Percentiles rank a stretch among this genome's conserved stretches.
Evolutionary conservation across 2,113 vertebrate species (phyloP).

Genomic region (Coracopsis vasa): DNA sequence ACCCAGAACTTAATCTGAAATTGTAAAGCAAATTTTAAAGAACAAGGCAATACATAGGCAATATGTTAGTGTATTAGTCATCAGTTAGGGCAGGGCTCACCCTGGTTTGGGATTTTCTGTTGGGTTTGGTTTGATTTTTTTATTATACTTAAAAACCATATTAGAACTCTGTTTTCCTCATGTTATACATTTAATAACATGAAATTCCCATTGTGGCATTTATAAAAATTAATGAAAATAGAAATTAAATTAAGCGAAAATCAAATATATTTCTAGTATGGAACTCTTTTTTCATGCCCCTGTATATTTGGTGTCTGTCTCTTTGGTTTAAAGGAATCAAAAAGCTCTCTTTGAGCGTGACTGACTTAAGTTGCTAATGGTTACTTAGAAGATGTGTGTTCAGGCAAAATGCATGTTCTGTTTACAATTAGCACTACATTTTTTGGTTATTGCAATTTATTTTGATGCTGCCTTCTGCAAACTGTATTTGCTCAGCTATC

Average conservation of each 20-base stretch:
- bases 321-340: neutral
- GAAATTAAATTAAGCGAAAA: neutral
- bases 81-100: neutral
- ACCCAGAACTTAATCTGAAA: neutral
- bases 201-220: neutral
- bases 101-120: neutral
- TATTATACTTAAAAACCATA: neutral
- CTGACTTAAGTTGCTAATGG: neutral
- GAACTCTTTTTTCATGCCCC: rapidly evolving
- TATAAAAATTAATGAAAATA: neutral
- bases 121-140: neutral
- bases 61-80: neutral
- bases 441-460: neutral
- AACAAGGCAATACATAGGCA: neutral
- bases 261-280: neutral
- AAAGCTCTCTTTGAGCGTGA: neutral
- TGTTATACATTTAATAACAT: neutral
- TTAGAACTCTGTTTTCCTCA: neutral
- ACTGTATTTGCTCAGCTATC: neutral
- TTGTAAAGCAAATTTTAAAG: neutral
- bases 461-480: neutral
- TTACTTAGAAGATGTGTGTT: neutral
- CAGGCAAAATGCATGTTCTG: neutral
- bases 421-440: neutral
- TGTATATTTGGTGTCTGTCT: neutral